Conservation (phyloP, 2,113 vertebrate genomes). For the Rhinolophus sinicus region DNA sequence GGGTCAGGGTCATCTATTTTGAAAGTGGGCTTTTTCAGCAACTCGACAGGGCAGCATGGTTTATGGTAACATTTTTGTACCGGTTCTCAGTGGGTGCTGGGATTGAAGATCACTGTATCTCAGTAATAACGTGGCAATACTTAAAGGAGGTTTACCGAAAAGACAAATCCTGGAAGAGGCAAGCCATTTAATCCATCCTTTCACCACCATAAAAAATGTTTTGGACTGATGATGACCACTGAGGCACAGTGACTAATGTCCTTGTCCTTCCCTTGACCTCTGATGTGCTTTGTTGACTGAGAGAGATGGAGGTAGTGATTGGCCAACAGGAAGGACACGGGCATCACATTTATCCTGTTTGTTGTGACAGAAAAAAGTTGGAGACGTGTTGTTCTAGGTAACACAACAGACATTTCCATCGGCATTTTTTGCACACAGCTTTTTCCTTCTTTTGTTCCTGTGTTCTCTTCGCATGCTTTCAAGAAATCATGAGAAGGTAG, state of each 20-base stretch:
- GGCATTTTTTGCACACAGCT: background rate
- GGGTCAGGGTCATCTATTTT: background rate
- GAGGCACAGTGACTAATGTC: background rate
- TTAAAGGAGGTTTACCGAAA: background rate
- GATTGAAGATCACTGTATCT: background rate
- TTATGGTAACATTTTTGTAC: background rate
- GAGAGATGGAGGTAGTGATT: accelerated
- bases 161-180: background rate
- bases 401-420: background rate
- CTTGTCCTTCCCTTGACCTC: background rate
- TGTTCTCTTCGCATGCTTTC: background rate
- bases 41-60: background rate
- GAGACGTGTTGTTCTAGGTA: background rate
- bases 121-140: background rate
- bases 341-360: background rate
- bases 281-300: background rate
- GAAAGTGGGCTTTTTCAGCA: background rate
- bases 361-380: background rate
- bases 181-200: background rate
- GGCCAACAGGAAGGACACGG: background rate
- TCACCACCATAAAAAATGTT: background rate
- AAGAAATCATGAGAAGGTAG: background rate
- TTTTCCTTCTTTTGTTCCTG: background rate
- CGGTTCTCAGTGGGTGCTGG: background rate
- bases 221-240: background rate